Evolutionary conservation across 2,797 vertebrate genomes (phyloP).

Genomic region (Argyrosomus regius): DNA sequence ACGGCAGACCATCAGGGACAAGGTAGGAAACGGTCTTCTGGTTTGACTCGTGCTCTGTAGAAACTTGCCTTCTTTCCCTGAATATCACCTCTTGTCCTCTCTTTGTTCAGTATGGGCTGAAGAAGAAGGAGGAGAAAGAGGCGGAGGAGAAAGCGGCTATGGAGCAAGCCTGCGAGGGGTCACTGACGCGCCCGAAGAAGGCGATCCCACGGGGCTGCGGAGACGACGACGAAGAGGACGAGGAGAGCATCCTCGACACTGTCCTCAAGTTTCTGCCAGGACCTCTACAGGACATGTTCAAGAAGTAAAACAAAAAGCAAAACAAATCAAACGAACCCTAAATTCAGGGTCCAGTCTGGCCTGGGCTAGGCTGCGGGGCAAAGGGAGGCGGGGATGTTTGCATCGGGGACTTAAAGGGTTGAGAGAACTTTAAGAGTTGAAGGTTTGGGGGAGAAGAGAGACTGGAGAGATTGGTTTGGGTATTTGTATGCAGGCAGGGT

Average conservation of each 20-base stretch:
- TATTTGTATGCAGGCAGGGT: slow-evolving; percentile 13
- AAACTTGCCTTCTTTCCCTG: not conserved
- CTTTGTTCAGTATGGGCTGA: slow-evolving; percentile 92
- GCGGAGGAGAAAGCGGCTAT: slow-evolving; percentile 98
- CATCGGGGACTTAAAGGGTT: slow-evolving; percentile 33
- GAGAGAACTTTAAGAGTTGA: not conserved
- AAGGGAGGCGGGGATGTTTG: slow-evolving; percentile 48
- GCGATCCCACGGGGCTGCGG: slow-evolving; percentile 96
- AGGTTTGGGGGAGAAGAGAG: slow-evolving; percentile 2
- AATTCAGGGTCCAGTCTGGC: slow-evolving; percentile 57
- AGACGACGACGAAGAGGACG: slow-evolving; percentile 96
- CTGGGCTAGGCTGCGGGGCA: slow-evolving; percentile 48
- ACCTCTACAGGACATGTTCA: slow-evolving; percentile 99
- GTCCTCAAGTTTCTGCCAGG: slow-evolving; percentile 99
- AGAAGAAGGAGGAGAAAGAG: slow-evolving; percentile 99
- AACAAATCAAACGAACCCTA: slow-evolving; percentile 52
- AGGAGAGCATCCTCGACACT: slow-evolving; percentile 98
- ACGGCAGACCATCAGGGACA: slow-evolving; percentile 97
- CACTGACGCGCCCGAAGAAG: slow-evolving; percentile 97
- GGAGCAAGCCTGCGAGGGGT: slow-evolving; percentile 98
- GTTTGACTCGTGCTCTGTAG: not conserved
- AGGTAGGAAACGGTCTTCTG: slow-evolving; percentile 83
- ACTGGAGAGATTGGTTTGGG: slow-evolving; percentile 1
- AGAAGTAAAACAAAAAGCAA: slow-evolving; percentile 89
- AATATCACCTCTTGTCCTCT: not conserved